Evolutionary conservation across 1,140 invertebrate species (phyloP).

Genomic region (Palaemon carinicauda): DNA sequence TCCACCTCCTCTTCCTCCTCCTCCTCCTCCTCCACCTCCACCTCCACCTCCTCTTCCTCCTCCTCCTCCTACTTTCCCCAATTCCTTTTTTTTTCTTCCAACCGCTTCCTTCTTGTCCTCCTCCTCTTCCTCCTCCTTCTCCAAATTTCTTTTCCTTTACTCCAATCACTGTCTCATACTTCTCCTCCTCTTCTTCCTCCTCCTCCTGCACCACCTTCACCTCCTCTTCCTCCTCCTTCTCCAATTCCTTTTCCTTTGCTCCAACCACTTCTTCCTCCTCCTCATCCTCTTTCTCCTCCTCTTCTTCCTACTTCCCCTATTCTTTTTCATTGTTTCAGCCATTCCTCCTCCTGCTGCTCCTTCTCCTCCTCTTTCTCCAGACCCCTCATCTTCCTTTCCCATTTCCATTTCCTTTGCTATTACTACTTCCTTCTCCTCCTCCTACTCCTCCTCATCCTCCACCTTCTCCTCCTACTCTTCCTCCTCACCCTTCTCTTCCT

Average conservation of each 20-base stretch:
- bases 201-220: neutral
- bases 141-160: no score
- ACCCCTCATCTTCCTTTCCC: no score
- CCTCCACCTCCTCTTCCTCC: no score
- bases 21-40: no score
- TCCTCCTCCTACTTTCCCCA: no score
- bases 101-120: no score
- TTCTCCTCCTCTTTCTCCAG: no score
- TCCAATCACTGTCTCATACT: no score
- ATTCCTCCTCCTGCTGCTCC: neutral
- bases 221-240: neutral
- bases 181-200: neutral
- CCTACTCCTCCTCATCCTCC: neutral
- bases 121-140: no score
- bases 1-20: no score
- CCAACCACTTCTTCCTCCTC: neutral
- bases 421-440: neutral
- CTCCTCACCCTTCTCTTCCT: neutral
- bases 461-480: neutral
- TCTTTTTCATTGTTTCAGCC: neutral
- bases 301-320: neutral
- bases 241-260: neutral
- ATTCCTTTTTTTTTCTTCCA: no score
- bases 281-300: neutral
- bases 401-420: neutral